Evolutionary conservation across 64 coral and sea anemone genomes (phyloP), one percentile per base, ranked within the genome.

Genomic region (Dendrophyllia cribrosa): DNA sequence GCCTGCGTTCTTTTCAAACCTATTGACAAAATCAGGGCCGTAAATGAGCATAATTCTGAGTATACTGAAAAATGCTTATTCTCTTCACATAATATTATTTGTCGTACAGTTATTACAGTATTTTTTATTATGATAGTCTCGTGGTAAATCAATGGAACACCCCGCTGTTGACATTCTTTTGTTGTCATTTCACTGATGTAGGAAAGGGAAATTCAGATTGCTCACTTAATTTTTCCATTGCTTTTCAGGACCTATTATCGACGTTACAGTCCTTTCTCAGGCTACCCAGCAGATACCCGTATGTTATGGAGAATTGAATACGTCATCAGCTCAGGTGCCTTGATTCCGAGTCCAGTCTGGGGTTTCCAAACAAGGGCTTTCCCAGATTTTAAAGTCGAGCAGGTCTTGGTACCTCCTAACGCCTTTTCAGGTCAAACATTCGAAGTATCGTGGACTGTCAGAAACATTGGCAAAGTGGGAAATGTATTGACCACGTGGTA

Each of bases 261-360:
- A 86, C 44, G 20, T 22, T 96, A 85, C 63, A 61, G 10, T 7
- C 86, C 86, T 14, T 68, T 68, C 75, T 52, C 66, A 58, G 90
- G 78, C 79, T 93, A 92, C 61, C 90, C 95, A 71, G 86, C 85
- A 12, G 81, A 87, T 64, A 96, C 77, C 26, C 7, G 68, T 52
- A 93, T 96, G 70, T 60, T 96, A 5, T 96, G 95, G 95, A 86
- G 92, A 88, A 72, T 96, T 25, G 66, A 89, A 43, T 96, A 96
- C 72, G 73, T 96, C 7, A 45, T 85, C 53, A 69, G 24, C n/a
- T 93, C 90, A 14, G 90, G 95, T 24, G 43, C 59, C 51, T 48
- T 89, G 46, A 89, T 96, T 46, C 95, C 95, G 1, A 89, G 95
- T 75, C 95, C 95, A 2, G 53, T 92, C 15, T 96, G 95, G 95